Evolutionary conservation across 92 coral and sea anemone species (phyloP).

Genomic region (Palythoa grandiflora): DNA sequence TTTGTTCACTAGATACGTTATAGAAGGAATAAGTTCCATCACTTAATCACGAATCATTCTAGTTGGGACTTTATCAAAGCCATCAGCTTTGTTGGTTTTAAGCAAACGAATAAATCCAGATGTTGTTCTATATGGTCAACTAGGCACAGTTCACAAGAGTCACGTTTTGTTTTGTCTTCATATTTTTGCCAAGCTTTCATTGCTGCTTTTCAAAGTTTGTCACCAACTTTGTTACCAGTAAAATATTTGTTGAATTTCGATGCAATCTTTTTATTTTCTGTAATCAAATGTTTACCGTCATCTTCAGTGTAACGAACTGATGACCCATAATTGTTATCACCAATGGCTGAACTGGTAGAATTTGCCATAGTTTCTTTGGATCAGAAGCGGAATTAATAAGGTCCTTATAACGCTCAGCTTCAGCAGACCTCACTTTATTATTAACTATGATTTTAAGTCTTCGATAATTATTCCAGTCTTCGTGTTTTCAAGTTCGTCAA

Average conservation of each 20-base stretch:
- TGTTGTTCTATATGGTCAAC: not conserved
- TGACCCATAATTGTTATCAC: slow-evolving; percentile 11
- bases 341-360: slow-evolving; percentile 13
- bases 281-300: slow-evolving; percentile 26
- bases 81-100: slow-evolving; percentile 28
- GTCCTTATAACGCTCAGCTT: slow-evolving; percentile 13
- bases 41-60: not conserved
- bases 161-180: slow-evolving; percentile 15
- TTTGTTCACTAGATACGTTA: slow-evolving; percentile 51
- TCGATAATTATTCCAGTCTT: slow-evolving; percentile 62
- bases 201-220: slow-evolving; percentile 27
- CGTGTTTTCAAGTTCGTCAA: slow-evolving; percentile 49
- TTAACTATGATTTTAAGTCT: slow-evolving; percentile 42
- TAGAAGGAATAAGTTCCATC: slow-evolving; percentile 37
- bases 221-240: slow-evolving; percentile 38
- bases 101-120: slow-evolving; percentile 6
- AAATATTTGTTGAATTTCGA: slow-evolving; percentile 49
- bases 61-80: slow-evolving; percentile 31
- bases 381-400: slow-evolving; percentile 29
- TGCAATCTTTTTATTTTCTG: slow-evolving; percentile 57
- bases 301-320: slow-evolving; percentile 9
- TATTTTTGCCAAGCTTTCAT: slow-evolving; percentile 57
- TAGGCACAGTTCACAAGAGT: slow-evolving; percentile 29
- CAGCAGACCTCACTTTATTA: slow-evolving; percentile 16
- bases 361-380: slow-evolving; percentile 36